Percentiles rank a stretch among this genome's conserved stretches.
Conservation (phyloP, 2,797 vertebrate genomes). For the Trachurus trachurus region DNA sequence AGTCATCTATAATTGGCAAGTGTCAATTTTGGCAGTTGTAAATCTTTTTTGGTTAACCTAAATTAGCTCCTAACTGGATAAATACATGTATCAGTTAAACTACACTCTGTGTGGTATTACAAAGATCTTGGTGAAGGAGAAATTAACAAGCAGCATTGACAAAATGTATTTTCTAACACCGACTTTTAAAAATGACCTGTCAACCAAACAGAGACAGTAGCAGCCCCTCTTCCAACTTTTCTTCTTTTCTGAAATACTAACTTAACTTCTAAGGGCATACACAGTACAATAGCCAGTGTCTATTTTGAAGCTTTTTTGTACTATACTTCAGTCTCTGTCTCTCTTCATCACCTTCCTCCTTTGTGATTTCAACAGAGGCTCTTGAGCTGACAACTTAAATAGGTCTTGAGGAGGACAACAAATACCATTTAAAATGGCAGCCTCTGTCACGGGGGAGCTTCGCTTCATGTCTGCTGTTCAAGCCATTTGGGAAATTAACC, state of each 20-base stretch:
- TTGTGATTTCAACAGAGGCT: conserved; percentile 55
- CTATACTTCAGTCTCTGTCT: conserved; percentile 33
- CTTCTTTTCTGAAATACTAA: conserved; percentile 6
- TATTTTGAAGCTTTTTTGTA: conserved; percentile 24
- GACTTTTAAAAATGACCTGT: background rate
- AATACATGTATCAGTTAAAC: background rate
- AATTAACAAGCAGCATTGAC: background rate
- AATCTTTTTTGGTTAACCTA: background rate
- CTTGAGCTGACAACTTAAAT: conserved; percentile 63
- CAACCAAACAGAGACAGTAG: conserved; percentile 5
- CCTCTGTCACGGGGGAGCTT: conserved; percentile 43
- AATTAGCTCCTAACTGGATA: background rate
- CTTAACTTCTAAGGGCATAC: conserved; percentile 23
- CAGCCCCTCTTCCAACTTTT: conserved; percentile 9
- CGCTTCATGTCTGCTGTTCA: conserved; percentile 36
- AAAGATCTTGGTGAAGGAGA: background rate
- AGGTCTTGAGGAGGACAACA: conserved; percentile 62
- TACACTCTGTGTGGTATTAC: too few species aligned
- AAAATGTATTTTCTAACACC: background rate
- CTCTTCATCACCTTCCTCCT: conserved; percentile 38
- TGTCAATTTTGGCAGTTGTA: background rate
- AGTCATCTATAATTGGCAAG: background rate
- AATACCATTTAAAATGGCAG: conserved; percentile 62
- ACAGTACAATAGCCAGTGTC: conserved; percentile 23
- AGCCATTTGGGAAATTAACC: conserved; percentile 71